These are phyloP conservation scores for Macaria notata DNA, from an alignment of 2,888 invertebrate genomes.

Conservation along the genomic window DNA sequence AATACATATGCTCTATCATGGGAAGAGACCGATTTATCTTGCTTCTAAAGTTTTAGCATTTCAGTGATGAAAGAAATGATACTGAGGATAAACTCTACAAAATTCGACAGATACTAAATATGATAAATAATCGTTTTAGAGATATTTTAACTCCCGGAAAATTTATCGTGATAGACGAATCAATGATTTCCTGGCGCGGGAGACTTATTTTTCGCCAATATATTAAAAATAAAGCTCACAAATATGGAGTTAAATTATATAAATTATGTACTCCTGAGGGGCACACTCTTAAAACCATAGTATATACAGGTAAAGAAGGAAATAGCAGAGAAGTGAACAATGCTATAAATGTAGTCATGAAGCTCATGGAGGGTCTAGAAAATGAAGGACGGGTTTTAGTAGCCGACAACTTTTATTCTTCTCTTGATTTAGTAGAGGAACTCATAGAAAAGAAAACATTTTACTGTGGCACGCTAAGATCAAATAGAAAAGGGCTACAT, in stretches of 20 bases:
- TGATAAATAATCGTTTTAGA: no score
- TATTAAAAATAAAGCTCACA: slow-evolving; percentile 15
- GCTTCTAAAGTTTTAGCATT: no score
- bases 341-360: slow-evolving; percentile 20
- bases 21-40: no score
- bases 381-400: slow-evolving; percentile 24
- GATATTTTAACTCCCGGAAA: slow-evolving; percentile 29
- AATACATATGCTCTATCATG: no score
- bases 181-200: slow-evolving; percentile 46
- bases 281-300: slow-evolving; percentile 20
- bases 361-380: slow-evolving; percentile 24
- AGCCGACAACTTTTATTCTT: slow-evolving; percentile 31
- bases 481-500: slow-evolving; percentile 23
- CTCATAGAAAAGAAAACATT: slow-evolving; percentile 26
- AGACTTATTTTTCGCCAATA: slow-evolving; percentile 25
- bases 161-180: slow-evolving; percentile 44
- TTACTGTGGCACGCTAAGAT: slow-evolving; percentile 25
- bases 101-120: no score
- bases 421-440: slow-evolving; percentile 24
- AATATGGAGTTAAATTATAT: slow-evolving; percentile 47
- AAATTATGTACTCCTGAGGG: slow-evolving; percentile 29
- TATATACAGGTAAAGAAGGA: slow-evolving; percentile 29
- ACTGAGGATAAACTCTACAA: no score
- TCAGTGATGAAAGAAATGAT: no score
- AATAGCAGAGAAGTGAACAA: slow-evolving; percentile 21